A percentile compares a stretch with the other conserved stretches of the same genome.
Conservation (phyloP, 2,113 vertebrate species). For the Notarius quadriscutis region DNA sequence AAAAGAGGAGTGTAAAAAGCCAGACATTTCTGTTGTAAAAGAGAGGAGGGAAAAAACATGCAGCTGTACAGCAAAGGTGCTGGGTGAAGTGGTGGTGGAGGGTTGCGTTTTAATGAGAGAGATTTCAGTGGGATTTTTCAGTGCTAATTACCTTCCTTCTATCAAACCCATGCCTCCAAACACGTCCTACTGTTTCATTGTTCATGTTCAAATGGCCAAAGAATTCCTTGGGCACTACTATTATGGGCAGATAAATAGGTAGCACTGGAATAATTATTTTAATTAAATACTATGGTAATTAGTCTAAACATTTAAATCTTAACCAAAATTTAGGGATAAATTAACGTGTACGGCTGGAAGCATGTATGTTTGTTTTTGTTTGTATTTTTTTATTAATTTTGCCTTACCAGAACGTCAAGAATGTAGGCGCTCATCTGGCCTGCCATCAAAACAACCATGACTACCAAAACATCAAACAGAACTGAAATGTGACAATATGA, state of each 20-base stretch:
- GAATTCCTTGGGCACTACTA: neutral
- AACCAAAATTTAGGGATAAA: neutral
- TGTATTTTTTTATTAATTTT: neutral
- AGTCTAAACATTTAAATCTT: neutral
- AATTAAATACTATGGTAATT: neutral
- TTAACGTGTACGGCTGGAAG: neutral
- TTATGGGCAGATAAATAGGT: neutral
- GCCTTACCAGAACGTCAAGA: no score
- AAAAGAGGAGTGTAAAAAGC: conserved; percentile 53
- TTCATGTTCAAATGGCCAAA: conserved; percentile 53
- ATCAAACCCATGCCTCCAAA: conserved; percentile 50
- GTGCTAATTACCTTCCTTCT: conserved; percentile 63
- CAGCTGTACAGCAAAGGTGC: conserved; percentile 56
- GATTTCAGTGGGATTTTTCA: conserved; percentile 65
- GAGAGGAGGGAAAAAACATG: conserved; percentile 37
- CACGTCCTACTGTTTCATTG: conserved; percentile 56
- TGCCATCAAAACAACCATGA: no score
- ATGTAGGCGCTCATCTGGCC: no score
- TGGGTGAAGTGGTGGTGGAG: conserved; percentile 42
- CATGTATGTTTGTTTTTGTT: neutral
- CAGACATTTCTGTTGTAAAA: conserved; percentile 59
- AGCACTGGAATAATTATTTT: neutral
- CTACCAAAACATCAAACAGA: no score
- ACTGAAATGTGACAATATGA: no score
- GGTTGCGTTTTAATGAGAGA: conserved; percentile 61